A percentile compares a stretch with the other conserved stretches of the same genome.
phyloP scores from a whole-genome alignment of 1,140 invertebrate species.

The Eubasilissa regina region DNA sequence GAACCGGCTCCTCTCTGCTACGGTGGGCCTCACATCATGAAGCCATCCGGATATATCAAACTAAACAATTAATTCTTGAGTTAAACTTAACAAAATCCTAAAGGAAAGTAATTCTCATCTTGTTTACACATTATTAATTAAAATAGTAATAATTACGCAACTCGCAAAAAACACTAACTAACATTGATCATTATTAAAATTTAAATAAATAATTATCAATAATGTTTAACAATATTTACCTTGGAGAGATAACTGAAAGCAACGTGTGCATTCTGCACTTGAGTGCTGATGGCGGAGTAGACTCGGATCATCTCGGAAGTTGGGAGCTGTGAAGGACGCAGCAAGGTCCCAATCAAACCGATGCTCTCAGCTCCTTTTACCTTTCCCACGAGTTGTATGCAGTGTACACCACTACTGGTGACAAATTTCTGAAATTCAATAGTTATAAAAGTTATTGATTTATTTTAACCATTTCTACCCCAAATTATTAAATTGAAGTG shows the following conservation, averaged over 20 bases:
- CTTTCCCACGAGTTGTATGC: slow-evolving; percentile 43
- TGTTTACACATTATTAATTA: too few species aligned
- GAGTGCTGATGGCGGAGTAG: slow-evolving; percentile 47
- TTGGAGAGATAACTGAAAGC: slow-evolving; percentile 58
- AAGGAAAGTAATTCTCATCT: too few species aligned
- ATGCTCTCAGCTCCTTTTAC: slow-evolving; percentile 26
- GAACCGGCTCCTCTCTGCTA: slow-evolving; percentile 45
- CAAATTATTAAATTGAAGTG: too few species aligned
- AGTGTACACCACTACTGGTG: slow-evolving; percentile 47
- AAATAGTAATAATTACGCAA: too few species aligned
- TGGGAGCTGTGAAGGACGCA: slow-evolving; percentile 50
- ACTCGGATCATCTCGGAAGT: slow-evolving; percentile 54
- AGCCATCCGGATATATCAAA: slow-evolving; percentile 56
- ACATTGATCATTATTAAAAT: too few species aligned
- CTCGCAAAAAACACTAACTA: too few species aligned
- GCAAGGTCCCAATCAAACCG: slow-evolving; percentile 45
- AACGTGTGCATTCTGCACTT: slow-evolving; percentile 48
- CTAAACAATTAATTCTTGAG: slow-evolving; percentile 36
- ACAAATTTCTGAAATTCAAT: slow-evolving; percentile 49
- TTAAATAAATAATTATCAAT: too few species aligned
- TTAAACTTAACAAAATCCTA: too few species aligned
- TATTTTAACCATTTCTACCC: too few species aligned
- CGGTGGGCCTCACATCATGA: slow-evolving; percentile 39
- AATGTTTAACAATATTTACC: slow-evolving; percentile 44
- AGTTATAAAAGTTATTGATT: too few species aligned